Evolutionary conservation across 2,888 invertebrate genomes (phyloP), one percentile per base, ranked within the genome.

Genomic region (Dynastes tityus): DNA sequence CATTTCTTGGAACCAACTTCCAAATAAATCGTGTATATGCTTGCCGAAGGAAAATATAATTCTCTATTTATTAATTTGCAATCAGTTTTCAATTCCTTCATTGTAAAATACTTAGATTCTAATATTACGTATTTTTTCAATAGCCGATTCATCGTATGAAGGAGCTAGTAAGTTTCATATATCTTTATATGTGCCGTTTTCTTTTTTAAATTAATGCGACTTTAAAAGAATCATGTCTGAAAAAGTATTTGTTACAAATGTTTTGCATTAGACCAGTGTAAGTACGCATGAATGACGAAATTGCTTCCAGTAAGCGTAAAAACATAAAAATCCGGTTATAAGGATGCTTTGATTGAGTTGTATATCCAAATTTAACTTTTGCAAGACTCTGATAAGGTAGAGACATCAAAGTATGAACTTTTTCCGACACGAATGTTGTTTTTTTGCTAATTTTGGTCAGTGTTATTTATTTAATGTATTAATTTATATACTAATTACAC

Each of bases 121-220:
- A 77, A 71, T 77, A 45, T 9, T 29, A n/a, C 45, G 40, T 61
- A 80, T 79, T 84, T 83, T 83, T 84, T 83, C 86, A 86, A 80
- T 86, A 89, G 89, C 87, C 86, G 88, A 88, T 84, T 87, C 87
- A 85, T 87, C 88, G 87, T 87, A 88, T 88, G 90, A 89, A 92
- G 91, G 91, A 89, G 90, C 91, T 89, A 91, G 92, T 92, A 91
- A 92, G 92, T 92, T 85, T 53, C 16, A 13, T 55, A 40, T 78
- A 76, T 77, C 1, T 53, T 16, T 55, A 51, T 80, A 75, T 80
- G 63, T 79, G 22, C 1, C 45, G 22, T 61, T 9, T 63, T 37
- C 22, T 37, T 37, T 4, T 37, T 4, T 45, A 37, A 37, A n/a
- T 73, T 49, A 29, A 6, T 27, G 4, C 4, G 2, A 9, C 13